Base-by-base conservation (phyloP, 2,113 vertebrate species). In the Camelus bactrianus region DNA sequence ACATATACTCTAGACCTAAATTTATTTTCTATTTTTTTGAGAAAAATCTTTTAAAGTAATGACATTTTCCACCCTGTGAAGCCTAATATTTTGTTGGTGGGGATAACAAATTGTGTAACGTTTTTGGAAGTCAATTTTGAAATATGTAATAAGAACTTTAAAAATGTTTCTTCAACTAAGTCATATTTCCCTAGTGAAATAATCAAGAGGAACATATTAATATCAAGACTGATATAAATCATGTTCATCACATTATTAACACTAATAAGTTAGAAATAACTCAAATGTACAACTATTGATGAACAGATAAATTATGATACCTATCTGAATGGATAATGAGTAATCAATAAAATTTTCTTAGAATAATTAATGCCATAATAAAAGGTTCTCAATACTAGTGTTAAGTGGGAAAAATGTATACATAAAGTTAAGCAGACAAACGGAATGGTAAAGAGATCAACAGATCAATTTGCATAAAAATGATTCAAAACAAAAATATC, bases 281-380 rank as follows among this genome's bases (percentile, higher is more conserved):
- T 64, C 52, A 54, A 92, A 46, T 65, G 4, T 58, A 83, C 9
- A 90, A 84, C 28, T 91, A 82, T 62, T 65, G 24, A 93, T 13
- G 17, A 87, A 54, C 0, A 81, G 28, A 73, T 89, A 76, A 95
- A 75, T 91, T 85, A 92, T n/a, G 30, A 9, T 79, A 79, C 38
- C 93, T 30, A 67, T 10, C n/a, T 35, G 14, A 75, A 56, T 73
- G 28, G 79, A 86, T 90, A 69, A 8, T 91, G 30, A 79, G 16
- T 80, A 80, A 95, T 35, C 19, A 76, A 35, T 80, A 89, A 95
- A 65, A 92, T 82, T 81, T 96, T 94, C 73, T 82, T 96, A 95
- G 54, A 88, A 91, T 89, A 95, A 94, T 56, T 89, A 92, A 85
- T 50, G 3, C 6, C 14, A 32, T 56, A 89, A 92, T 16, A 94